phyloP scores from a whole-genome alignment of 2,113 vertebrate genomes.

The Cyanoramphus novaezelandiae region DNA sequence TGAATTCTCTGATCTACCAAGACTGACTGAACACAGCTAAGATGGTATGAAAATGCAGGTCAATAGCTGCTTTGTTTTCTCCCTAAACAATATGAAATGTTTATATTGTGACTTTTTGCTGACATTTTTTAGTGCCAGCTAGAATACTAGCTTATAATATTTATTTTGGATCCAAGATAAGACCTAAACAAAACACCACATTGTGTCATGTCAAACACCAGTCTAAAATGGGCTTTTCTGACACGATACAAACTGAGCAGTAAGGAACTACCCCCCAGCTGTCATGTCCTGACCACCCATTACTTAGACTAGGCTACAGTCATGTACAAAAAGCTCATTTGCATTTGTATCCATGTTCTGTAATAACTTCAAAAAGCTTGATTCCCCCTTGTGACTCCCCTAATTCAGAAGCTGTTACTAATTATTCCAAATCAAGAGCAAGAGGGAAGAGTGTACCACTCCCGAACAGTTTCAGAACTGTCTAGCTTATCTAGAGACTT shows the following conservation, averaged over 20 bases:
- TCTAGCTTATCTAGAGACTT: neutral
- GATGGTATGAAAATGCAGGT: neutral
- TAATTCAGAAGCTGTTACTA: neutral
- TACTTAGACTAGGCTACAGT: neutral
- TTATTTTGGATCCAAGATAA: neutral
- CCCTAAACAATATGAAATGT: neutral
- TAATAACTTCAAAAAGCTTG: neutral
- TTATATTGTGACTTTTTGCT: neutral
- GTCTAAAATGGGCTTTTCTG: neutral
- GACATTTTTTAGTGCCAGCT: neutral
- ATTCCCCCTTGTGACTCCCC: neutral
- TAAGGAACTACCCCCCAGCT: neutral
- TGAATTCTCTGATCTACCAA: neutral
- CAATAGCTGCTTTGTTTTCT: neutral
- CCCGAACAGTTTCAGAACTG: neutral
- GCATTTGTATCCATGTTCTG: neutral
- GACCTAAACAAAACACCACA: neutral
- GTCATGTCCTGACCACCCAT: accelerated
- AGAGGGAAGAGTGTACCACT: neutral
- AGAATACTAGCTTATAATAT: neutral
- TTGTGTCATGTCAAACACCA: neutral
- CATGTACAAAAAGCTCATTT: accelerated
- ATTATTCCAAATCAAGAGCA: neutral
- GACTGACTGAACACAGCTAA: neutral
- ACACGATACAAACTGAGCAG: neutral